Evolutionary conservation across 2,797 vertebrate species (phyloP), one percentile per base, ranked within the genome.

Genomic region (Clarias platycephalus): DNA sequence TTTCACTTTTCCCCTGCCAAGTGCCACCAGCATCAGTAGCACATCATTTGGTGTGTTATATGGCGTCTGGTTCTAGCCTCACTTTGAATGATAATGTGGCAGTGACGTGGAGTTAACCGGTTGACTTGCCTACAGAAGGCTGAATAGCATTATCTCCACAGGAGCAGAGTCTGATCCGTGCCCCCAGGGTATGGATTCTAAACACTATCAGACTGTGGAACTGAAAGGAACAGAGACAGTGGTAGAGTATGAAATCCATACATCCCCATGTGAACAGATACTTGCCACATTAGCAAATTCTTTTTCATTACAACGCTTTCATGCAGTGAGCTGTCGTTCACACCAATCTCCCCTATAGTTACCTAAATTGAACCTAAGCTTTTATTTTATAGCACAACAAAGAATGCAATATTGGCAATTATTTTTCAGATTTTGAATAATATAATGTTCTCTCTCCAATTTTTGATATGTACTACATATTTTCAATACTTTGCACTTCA

Each of bases 21-120:
- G 34, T 80, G 80, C 49, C 37, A 26, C 83, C 75, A 81, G 82
- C 82, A 82, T 83, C 83, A 70, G 80, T 31, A 60, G 70, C 86
- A 85, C 67, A 55, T 53, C 6, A 26, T 75, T 75, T 44, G 28
- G 60, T 34, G 55, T 70, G 76, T 81, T 66, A 64, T 44, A 64
- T 53, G 7, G 58, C 5, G 71, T 72, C 66, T 72, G 76, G 57
- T 62, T 64, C 53, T 55, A 63, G 57, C 76, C 58, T 80, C 1
- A 20, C 57, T 64, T 62, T 64, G 24, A 74, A 80, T 22, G 34
- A 71, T 71, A 57, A 63, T 0, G 4, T 2, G 6, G 28, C 28
- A 13, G 34, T 64, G 28, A 24, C 16, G 22, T 64, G 7, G 44
- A 55, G 12, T 84, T 70, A 76, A 82, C 77, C 18, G 13, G 31